A percentile compares a stretch with the other conserved stretches of the same genome.
Conservation (phyloP, 2,888 invertebrate genomes). For the Dione juno region DNA sequence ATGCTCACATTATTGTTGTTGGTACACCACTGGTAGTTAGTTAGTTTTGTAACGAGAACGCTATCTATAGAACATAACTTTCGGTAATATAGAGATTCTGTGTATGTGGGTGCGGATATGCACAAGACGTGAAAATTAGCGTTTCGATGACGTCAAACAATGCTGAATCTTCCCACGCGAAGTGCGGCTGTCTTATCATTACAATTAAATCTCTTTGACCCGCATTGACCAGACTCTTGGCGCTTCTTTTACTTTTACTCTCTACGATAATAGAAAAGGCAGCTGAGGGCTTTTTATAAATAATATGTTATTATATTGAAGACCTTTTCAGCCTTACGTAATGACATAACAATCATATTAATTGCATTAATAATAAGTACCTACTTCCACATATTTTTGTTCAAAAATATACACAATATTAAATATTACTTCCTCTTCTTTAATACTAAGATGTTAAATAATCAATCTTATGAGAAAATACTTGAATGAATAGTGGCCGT, state of each 20-base stretch:
- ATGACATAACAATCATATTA: neutral
- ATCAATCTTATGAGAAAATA: conserved; percentile 76
- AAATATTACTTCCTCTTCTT: conserved; percentile 36
- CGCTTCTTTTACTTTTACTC: conserved; percentile 53
- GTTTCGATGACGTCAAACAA: conserved; percentile 61
- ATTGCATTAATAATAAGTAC: neutral
- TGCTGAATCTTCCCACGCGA: conserved; percentile 64
- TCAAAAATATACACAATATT: conserved; percentile 1
- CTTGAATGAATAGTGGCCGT: conserved; percentile 64
- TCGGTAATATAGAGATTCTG: neutral
- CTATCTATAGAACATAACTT: neutral
- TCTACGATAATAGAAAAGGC: conserved; percentile 41
- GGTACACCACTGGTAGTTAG: too few relatives aligned
- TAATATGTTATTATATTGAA: neutral
- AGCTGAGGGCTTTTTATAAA: neutral
- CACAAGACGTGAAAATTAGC: conserved; percentile 61
- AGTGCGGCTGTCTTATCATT: conserved; percentile 61
- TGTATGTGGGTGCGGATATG: conserved; percentile 47
- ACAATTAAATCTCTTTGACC: conserved; percentile 73
- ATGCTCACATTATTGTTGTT: too few relatives aligned
- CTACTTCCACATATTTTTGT: conserved; percentile 7
- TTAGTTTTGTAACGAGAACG: neutral
- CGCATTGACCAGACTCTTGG: conserved; percentile 56
- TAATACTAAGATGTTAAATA: conserved; percentile 63
- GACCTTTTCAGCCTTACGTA: neutral